Conservation (phyloP, 2,797 vertebrate genomes). For the Ctenopoma kingsleyae region DNA sequence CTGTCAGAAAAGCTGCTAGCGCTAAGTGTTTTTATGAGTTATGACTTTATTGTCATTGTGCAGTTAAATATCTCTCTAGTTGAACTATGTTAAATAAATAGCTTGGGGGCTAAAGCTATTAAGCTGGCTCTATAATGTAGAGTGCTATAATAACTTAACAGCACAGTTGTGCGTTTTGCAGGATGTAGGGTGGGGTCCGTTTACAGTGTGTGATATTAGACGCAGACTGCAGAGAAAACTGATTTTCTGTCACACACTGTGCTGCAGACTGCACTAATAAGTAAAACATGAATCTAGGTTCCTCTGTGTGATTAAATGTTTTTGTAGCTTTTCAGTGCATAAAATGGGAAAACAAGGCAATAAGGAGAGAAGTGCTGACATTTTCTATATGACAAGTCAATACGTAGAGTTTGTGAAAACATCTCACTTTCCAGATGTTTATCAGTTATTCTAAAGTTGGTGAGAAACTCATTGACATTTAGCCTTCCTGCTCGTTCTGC, state of each 20-base stretch:
- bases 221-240: slow-evolving; percentile 50
- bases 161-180: slow-evolving; percentile 15
- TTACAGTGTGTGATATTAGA: slow-evolving; percentile 39
- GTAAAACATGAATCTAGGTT: neutral
- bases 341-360: neutral
- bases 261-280: slow-evolving; percentile 31
- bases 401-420: neutral
- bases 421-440: slow-evolving; percentile 14
- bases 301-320: neutral
- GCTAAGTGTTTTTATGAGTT: slow-evolving; percentile 28
- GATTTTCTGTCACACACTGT: slow-evolving; percentile 61
- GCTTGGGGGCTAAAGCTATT: slow-evolving; percentile 4
- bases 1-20: neutral
- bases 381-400: neutral
- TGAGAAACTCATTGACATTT: neutral
- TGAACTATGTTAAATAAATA: slow-evolving; percentile 42
- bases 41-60: slow-evolving; percentile 22
- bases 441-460: neutral
- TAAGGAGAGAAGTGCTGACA: neutral
- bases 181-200: slow-evolving; percentile 50
- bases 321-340: neutral
- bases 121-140: slow-evolving; percentile 8
- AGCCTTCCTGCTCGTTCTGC: slow-evolving; percentile 14
- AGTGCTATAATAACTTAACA: slow-evolving; percentile 20
- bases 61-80: slow-evolving; percentile 11